These are phyloP conservation scores for Stenopsyche tienmushanensis DNA, from an alignment of 1,140 invertebrate genomes.

Conservation along the genomic window DNA sequence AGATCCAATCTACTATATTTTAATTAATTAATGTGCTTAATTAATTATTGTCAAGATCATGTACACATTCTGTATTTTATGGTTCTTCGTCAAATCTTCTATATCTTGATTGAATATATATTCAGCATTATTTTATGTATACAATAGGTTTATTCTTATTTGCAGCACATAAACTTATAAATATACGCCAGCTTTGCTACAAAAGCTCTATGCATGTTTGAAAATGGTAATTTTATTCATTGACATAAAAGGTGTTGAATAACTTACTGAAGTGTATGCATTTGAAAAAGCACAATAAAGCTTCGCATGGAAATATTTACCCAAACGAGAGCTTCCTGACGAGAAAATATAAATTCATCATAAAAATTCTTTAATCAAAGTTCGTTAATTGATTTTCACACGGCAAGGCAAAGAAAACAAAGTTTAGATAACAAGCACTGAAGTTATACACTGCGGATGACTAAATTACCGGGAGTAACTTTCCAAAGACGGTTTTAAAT, in stretches of 20 bases:
- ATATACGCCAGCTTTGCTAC: no score
- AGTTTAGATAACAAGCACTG: background rate
- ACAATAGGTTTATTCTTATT: no score
- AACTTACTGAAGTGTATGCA: constrained; percentile 26
- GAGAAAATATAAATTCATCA: background rate
- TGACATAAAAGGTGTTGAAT: constrained; percentile 39
- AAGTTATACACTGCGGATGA: background rate
- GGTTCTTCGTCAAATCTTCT: no score
- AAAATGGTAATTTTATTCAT: constrained; percentile 40
- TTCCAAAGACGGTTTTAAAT: background rate
- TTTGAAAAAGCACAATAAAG: constrained; percentile 1
- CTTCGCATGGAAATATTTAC: background rate
- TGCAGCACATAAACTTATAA: no score
- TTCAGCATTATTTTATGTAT: no score
- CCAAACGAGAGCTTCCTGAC: background rate
- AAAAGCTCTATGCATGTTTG: no score
- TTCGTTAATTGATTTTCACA: background rate
- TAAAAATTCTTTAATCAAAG: background rate
- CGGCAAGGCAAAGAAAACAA: background rate
- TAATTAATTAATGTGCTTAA: no score
- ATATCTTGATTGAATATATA: no score
- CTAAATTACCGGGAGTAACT: background rate
- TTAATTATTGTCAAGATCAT: no score
- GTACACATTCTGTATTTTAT: no score
- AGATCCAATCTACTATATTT: no score